Evolutionary conservation across 1,140 invertebrate species (phyloP).

Genomic region (Brachystomella parvula): DNA sequence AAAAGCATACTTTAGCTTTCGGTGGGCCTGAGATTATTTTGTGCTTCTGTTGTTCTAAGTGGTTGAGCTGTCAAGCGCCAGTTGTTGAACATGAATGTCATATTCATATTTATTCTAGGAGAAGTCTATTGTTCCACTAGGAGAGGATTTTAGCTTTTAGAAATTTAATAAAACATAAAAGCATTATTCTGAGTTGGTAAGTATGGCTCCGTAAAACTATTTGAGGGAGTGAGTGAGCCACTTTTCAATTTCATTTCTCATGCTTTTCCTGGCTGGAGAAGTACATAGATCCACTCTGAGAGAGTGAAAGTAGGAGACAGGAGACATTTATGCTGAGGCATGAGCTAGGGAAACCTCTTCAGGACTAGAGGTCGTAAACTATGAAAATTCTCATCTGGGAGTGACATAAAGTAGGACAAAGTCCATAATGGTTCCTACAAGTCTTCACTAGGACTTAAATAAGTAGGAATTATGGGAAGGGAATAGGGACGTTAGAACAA

Average conservation of each 20-base stretch:
- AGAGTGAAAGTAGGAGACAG: background rate
- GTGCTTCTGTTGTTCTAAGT: too few relatives aligned
- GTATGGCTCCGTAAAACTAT: background rate
- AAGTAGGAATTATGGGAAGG: background rate
- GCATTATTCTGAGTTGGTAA: background rate
- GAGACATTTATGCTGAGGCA: background rate
- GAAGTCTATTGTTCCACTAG: too few relatives aligned
- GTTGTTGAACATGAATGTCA: too few relatives aligned
- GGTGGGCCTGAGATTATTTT: too few relatives aligned
- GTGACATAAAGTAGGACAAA: slow-evolving; percentile 11
- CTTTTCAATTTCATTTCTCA: background rate
- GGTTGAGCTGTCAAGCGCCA: too few relatives aligned
- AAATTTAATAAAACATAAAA: slow-evolving; percentile 11
- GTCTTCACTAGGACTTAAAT: too few relatives aligned
- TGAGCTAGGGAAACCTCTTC: background rate
- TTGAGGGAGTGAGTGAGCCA: background rate
- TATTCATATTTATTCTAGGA: too few relatives aligned
- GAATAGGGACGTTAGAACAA: background rate
- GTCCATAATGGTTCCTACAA: slow-evolving; percentile 7
- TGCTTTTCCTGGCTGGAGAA: background rate
- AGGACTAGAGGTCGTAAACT: background rate
- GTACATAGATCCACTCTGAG: too few relatives aligned
- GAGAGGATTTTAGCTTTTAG: too few relatives aligned
- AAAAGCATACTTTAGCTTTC: too few relatives aligned
- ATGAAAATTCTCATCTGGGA: slow-evolving; percentile 9